phyloP scores from a whole-genome alignment of 2,113 vertebrate genomes.

The Arizona elegans region DNA sequence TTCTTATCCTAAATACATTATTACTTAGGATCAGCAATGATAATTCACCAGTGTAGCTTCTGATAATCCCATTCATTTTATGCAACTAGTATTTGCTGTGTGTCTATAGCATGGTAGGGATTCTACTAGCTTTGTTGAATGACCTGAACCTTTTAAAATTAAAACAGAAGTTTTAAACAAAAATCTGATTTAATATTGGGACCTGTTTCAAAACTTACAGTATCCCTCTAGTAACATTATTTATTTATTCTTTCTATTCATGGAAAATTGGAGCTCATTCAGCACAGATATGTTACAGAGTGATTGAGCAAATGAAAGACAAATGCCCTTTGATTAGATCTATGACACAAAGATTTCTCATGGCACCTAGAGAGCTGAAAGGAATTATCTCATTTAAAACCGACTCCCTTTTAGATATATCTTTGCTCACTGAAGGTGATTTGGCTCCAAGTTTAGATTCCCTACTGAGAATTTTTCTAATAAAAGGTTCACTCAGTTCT shows the following conservation, averaged over 20 bases:
- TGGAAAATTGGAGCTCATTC: background rate
- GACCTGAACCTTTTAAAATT: background rate
- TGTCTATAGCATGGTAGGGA: background rate
- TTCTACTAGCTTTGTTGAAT: background rate
- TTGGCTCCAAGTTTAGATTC: background rate
- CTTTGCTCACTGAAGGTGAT: constrained; percentile 3
- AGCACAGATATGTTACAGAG: constrained; percentile 6
- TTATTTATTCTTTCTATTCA: constrained; percentile 6
- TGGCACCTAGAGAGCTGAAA: background rate
- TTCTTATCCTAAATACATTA: background rate
- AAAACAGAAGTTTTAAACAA: constrained; percentile 6
- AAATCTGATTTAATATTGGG: background rate
- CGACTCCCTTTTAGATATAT: background rate
- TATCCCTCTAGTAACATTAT: background rate
- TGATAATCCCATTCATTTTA: background rate
- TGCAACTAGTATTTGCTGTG: background rate
- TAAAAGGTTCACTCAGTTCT: background rate
- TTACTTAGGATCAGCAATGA: background rate
- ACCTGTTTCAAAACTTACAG: background rate
- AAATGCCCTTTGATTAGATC: background rate
- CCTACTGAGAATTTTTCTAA: constrained; percentile 3
- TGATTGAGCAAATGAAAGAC: background rate
- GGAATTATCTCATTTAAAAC: constrained; percentile 8
- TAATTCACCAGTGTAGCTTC: background rate
- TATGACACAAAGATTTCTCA: background rate